A percentile compares a stretch with the other conserved stretches of the same genome.
phyloP scores from a whole-genome alignment of 2,888 invertebrate species.

The Dryadula phaetusa region DNA sequence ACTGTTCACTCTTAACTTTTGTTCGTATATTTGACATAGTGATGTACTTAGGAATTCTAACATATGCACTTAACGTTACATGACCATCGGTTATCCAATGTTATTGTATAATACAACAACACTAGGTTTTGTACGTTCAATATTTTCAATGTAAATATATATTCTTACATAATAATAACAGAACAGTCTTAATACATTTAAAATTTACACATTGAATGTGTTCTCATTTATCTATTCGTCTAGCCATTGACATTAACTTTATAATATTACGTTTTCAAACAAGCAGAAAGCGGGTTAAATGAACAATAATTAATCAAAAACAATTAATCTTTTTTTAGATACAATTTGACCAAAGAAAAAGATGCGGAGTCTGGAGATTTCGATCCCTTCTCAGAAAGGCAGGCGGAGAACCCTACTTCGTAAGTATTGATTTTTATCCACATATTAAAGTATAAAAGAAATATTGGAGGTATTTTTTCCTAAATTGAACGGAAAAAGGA shows the following conservation, averaged over 20 bases:
- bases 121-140: not conserved
- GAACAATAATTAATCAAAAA: no score
- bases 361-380: slow-evolving; percentile 87
- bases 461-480: no score
- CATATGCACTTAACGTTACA: not conserved
- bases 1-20: no score
- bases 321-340: slow-evolving; percentile 72
- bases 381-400: slow-evolving; percentile 90
- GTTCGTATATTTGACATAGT: no score
- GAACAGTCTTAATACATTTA: no score
- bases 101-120: not conserved
- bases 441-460: not conserved
- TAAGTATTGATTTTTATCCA: slow-evolving; percentile 81
- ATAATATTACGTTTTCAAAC: no score
- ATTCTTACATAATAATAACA: not conserved
- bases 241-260: no score
- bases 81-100: not conserved
- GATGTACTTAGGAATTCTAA: no score
- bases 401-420: slow-evolving; percentile 91
- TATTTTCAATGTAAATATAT: not conserved
- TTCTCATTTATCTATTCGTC: no score
- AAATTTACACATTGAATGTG: no score
- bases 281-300: no score
- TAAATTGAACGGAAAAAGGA: no score
- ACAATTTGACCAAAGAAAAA: slow-evolving; percentile 86